Percentiles rank a stretch among this genome's conserved stretches.
Evolutionary conservation across 2,113 vertebrate genomes (phyloP).

Genomic region (Cranoglanis bouderius): DNA sequence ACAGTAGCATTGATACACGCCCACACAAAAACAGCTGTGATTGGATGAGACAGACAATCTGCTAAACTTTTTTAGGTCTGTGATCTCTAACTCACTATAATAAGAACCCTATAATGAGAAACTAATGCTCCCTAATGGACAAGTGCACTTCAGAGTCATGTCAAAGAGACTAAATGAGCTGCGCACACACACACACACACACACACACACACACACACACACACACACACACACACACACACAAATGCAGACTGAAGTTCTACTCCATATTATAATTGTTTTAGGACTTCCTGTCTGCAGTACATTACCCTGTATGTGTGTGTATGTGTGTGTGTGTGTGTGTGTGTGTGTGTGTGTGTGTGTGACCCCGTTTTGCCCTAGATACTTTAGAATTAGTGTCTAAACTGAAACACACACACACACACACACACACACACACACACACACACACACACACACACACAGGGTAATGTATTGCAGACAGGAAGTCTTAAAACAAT

Average conservation of each 20-base stretch:
- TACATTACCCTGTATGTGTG: slow-evolving; percentile 15
- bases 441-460: no score
- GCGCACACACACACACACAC: not conserved
- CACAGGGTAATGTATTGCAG: no score
- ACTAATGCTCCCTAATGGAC: not conserved
- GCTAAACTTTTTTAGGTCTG: not conserved
- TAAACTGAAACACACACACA: no score
- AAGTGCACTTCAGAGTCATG: not conserved
- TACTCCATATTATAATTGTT: slow-evolving; percentile 18
- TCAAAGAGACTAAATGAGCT: not conserved
- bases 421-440: no score
- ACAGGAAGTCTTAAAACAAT: no score
- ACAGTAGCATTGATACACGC: not conserved
- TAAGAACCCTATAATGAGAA: not conserved
- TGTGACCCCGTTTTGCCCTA: no score
- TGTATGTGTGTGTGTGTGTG: not conserved
- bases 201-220: not conserved
- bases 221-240: not conserved
- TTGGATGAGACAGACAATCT: not conserved
- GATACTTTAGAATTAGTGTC: no score
- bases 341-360: no score
- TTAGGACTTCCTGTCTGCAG: slow-evolving; percentile 20
- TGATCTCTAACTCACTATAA: not conserved
- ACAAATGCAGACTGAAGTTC: slow-evolving; percentile 1
- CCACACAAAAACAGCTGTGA: not conserved